A percentile compares a stretch with the other conserved stretches of the same genome.
These are phyloP conservation scores for Columba janthina DNA, from an alignment of 2,113 vertebrate species.

Conservation along the genomic window DNA sequence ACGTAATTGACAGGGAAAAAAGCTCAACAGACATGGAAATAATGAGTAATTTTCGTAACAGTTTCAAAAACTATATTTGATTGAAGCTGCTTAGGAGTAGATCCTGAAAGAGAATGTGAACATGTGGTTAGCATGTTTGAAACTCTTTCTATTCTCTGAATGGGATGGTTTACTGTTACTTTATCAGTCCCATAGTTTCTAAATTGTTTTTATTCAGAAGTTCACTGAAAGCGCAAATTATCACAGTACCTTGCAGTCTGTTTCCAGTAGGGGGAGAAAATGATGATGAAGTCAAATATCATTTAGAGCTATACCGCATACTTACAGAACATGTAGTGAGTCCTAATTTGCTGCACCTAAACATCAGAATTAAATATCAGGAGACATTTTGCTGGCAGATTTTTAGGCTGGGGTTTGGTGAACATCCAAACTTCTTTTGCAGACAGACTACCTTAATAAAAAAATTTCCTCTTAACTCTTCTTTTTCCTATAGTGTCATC, in stretches of 20 bases:
- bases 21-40: not conserved
- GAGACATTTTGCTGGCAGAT: not conserved
- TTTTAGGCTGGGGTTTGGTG: not conserved
- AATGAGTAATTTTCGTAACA: not conserved
- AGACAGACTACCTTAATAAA: not conserved
- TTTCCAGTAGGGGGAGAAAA: constrained; percentile 54
- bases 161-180: not conserved
- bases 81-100: not conserved
- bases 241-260: not conserved
- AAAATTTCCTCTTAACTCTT: not conserved
- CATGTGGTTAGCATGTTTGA: not conserved
- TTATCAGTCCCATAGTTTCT: not conserved
- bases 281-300: not conserved
- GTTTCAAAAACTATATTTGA: not conserved
- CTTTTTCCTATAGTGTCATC: not conserved
- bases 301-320: not conserved
- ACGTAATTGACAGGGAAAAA: not conserved
- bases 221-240: not conserved
- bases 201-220: not conserved
- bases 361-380: not conserved
- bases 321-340: not conserved
- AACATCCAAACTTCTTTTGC: not conserved
- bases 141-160: not conserved
- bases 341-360: not conserved
- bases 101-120: not conserved